These are phyloP conservation scores for Andrena bicolor DNA, from an alignment of 2,888 invertebrate species.

Conservation along the genomic window DNA sequence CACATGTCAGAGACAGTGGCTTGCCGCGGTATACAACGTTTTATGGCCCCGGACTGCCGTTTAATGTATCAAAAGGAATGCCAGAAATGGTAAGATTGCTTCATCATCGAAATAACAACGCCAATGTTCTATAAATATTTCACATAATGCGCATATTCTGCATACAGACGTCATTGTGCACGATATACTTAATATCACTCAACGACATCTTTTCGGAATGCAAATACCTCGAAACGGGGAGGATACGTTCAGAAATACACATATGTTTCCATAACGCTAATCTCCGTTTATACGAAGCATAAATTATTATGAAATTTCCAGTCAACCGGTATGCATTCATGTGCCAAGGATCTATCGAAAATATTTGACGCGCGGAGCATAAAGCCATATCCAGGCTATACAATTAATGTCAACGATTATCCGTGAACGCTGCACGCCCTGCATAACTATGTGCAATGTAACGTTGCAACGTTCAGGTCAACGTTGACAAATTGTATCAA, in stretches of 20 bases:
- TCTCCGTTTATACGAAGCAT: background rate
- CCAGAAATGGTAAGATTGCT: background rate
- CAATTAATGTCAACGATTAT: constrained; percentile 68
- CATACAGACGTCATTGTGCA: background rate
- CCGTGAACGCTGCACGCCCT: constrained; percentile 12
- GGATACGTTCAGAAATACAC: too few relatives aligned
- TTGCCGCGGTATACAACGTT: constrained; percentile 9
- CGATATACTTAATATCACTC: background rate
- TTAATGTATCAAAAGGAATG: background rate
- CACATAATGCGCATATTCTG: background rate
- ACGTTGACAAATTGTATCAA: too few relatives aligned
- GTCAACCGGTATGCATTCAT: background rate
- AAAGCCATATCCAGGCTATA: constrained; percentile 38
- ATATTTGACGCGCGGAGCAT: constrained; percentile 23
- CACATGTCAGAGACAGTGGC: constrained; percentile 13
- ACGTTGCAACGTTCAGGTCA: constrained; percentile 1
- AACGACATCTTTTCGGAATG: too few relatives aligned
- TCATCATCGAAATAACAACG: background rate
- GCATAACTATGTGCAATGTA: background rate
- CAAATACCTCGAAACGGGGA: too few relatives aligned
- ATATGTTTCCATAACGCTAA: background rate
- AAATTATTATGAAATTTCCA: background rate
- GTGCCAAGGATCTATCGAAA: constrained; percentile 9
- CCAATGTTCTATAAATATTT: background rate
- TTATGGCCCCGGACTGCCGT: background rate